A percentile compares a stretch with the other conserved stretches of the same genome.
These are phyloP conservation scores for Metopolophium dirhodum DNA, from an alignment of 1,140 invertebrate species.

Conservation along the genomic window DNA sequence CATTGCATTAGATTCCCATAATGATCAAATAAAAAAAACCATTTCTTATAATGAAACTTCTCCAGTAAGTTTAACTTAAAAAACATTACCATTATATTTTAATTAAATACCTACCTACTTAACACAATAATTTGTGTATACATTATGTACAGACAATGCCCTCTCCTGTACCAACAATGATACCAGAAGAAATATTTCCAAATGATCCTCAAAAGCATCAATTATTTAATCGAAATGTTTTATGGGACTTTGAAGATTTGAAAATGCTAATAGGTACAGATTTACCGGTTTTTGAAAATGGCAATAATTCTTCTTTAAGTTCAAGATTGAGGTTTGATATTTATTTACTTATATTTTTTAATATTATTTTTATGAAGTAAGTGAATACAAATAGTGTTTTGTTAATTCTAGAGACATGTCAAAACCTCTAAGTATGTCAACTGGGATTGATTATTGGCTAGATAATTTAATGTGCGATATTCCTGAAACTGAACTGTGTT, in stretches of 20 bases:
- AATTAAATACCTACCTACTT: background rate
- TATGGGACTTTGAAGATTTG: constrained; percentile 95
- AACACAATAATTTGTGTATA: background rate
- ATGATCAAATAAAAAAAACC: constrained; percentile 58
- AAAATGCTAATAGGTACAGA: constrained; percentile 92
- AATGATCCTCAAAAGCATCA: constrained; percentile 70
- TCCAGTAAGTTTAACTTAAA: background rate
- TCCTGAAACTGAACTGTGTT: constrained; percentile 94
- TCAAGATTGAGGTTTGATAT: constrained; percentile 70
- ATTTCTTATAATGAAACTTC: background rate
- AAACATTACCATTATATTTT: background rate
- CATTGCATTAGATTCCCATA: constrained; percentile 64
- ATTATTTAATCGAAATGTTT: constrained; percentile 76
- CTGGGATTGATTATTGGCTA: constrained; percentile 94
- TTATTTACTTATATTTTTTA: background rate
- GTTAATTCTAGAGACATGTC: constrained; percentile 72
- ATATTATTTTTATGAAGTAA: background rate
- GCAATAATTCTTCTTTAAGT: constrained; percentile 87
- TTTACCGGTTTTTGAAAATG: constrained; percentile 90
- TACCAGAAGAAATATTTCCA: constrained; percentile 74
- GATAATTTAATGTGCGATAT: constrained; percentile 97
- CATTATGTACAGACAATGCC: constrained; percentile 59
- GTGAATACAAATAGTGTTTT: background rate
- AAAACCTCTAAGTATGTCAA: constrained; percentile 90
- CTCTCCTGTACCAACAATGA: constrained; percentile 75